Base-by-base conservation (phyloP, 2,888 invertebrate species). In the Rhagonycha fulva region DNA sequence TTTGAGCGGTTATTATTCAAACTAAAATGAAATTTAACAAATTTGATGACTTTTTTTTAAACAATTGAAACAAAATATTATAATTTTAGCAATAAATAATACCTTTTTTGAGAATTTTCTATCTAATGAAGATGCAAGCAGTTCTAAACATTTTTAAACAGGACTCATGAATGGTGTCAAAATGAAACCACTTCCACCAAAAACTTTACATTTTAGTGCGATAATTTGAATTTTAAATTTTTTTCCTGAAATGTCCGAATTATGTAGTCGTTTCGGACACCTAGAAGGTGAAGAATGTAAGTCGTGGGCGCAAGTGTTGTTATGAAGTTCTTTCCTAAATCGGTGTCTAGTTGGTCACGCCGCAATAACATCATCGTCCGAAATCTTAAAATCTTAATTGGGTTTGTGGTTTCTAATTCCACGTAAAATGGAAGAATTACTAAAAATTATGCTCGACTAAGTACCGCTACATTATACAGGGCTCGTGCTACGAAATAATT, bases 331-430 rank as follows among this genome's bases (percentile, higher is more conserved):
- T 73, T 74, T 69, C 61, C 68, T 74, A 69, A 74, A 74, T 68
- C 24, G 67, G 68, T 68, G 76, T 68, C 76, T 74, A 71, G 76
- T 74, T 74, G 71, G 74, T 76, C 76, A 74, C 76, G 74, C 66
- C 61, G 74, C 23, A 70, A 63, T 70, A 74, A 70, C 74, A 74
- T 70, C 70, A 70, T 67, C 74, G 74, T 70, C 70, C 71, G 26
- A 66, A 66, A 71, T 74, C 74, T 74, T 26, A 19, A 68, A 70
- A 70, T 74, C 74, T 70, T 70, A 74, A 74, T 75, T 71, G 75
- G 47, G 19, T 71, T 75, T 62, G 75, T 71, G 75, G 75, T 71
- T 71, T 68, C 71, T 71, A 71, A 71, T 75, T 75, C 71, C 62
- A 19, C 26, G 75, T 75, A 71, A 71, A 66, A 60, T 62, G 24